Evolutionary conservation across 1,140 invertebrate genomes (phyloP), one percentile per base, ranked within the genome.

Genomic region (Solenopsis invicta): DNA sequence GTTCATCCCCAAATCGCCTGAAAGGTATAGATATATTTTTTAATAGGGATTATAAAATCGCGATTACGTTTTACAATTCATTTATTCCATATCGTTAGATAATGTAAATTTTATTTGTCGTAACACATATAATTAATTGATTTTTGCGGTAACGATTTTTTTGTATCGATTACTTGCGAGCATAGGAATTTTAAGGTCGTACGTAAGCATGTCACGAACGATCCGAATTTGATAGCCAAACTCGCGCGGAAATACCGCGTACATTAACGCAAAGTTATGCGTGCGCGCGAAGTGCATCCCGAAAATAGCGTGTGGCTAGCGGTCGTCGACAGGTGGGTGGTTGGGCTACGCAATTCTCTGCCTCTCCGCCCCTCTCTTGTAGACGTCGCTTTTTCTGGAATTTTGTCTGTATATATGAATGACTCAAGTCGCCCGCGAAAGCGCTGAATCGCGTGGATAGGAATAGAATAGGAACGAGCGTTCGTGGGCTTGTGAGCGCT

Each of bases 391-490:
- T 69, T 66, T 81, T 81, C 45, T 61, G 69, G 4, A 67, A 88
- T 85, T 86, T 59, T 54, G 45, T 24, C 21, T 21, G 61, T 76
- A 64, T 71, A 76, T 48, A 50, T 56, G 84, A 67, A 52, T 89
- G 88, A 89, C 37, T 89, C 88, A 89, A 71, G 34, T 21, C 50
- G 62, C 34, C 50, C 77, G 50, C 13, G 76, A 71, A 81, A 81
- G 21, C 41, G 56, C 13, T 89, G 88, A 89, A 86, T 89, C 87
- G 87, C 41, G 54, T 10, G 29, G 61, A 29, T 48, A 18, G 52
- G 84, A 89, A 89, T 89, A 89, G 88, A 89, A 89, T 89, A 76
- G 84, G 89, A 89, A 59, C 75, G 24, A n/a, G 21, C 41, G 41
- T 41, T 41, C 41, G 41, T 41, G 29, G 2, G 10, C 2, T 21